These are phyloP conservation scores for Dicentrarchus labrax DNA, from an alignment of 2,113 vertebrate species.

Conservation along the genomic window DNA sequence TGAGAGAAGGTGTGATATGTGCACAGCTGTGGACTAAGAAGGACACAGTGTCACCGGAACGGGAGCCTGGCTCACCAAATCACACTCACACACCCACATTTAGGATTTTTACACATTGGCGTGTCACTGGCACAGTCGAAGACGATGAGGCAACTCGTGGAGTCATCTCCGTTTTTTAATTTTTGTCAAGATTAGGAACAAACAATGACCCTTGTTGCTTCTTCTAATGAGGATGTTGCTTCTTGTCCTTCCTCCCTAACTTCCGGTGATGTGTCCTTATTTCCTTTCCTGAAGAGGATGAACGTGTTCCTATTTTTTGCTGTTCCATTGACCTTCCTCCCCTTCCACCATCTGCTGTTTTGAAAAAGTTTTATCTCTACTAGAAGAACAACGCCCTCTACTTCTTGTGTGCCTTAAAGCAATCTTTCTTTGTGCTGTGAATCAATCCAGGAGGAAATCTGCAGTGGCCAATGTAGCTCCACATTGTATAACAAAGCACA, in stretches of 20 bases:
- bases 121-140: conserved; percentile 15
- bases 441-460: background rate
- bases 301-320: background rate
- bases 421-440: background rate
- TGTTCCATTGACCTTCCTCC: conserved; percentile 7
- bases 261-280: background rate
- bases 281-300: conserved; percentile 6
- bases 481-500: background rate
- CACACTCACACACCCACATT: conserved; percentile 3
- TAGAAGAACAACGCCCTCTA: background rate
- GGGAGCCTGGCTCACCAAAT: conserved; percentile 13
- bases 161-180: background rate
- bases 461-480: background rate
- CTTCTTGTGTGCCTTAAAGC: background rate
- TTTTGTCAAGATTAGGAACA: background rate
- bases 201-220: background rate
- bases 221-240: background rate
- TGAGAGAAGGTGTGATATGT: conserved; percentile 34
- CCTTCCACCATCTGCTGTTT: conserved; percentile 10
- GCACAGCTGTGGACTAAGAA: conserved; percentile 65
- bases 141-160: background rate
- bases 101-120: conserved; percentile 17
- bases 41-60: conserved; percentile 10
- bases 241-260: background rate
- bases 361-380: background rate